Evolutionary conservation across 2,797 vertebrate genomes (phyloP), one percentile per base, ranked within the genome.

Genomic region (Takifugu ocellatus): DNA sequence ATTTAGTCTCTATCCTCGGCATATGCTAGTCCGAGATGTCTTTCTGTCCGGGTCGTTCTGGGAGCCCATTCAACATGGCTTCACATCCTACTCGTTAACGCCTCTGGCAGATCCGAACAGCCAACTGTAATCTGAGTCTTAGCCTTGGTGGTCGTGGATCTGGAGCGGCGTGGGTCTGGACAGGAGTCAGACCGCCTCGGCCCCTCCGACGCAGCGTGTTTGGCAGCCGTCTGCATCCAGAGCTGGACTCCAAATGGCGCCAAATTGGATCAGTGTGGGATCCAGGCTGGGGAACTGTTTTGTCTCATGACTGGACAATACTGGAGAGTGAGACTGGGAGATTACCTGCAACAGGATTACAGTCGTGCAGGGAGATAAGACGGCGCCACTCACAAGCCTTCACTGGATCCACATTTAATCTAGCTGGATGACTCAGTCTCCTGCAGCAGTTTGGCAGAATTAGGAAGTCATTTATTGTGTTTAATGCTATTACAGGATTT

Each of bases 231-330:
- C 75, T 68, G 72, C 59, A 67, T 73, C 70, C 79, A 84, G 68
- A 70, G 54, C 71, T 74, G 59, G 15, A 66, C 76, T 70, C 72
- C 80, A 79, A 82, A 84, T 79, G 71, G 42, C 42, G 59, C 72
- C 64, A 77, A 82, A 85, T 74, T 80, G 76, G 77, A 86, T 88
- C 85, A 81, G 78, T 82, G 74, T 59, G 71, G 66, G 67, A 74
- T 69, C 69, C 73, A 74, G 51, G 49, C 70, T 60, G 59, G 29
- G 12, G 54, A 76, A 73, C 62, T 45, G 58, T 68, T 21, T 51
- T 36, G 72, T 75, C 64, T 75, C 77, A 78, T 75, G 82, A 78
- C 61, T 61, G 60, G 54, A 53, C 51, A 29, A 59, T 65, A 70
- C 56, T 63, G 59, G 56, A 57, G 67, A 63, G 55, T 54, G 47